Conservation (phyloP, 2,113 vertebrate species). For the Petromus typicus region DNA sequence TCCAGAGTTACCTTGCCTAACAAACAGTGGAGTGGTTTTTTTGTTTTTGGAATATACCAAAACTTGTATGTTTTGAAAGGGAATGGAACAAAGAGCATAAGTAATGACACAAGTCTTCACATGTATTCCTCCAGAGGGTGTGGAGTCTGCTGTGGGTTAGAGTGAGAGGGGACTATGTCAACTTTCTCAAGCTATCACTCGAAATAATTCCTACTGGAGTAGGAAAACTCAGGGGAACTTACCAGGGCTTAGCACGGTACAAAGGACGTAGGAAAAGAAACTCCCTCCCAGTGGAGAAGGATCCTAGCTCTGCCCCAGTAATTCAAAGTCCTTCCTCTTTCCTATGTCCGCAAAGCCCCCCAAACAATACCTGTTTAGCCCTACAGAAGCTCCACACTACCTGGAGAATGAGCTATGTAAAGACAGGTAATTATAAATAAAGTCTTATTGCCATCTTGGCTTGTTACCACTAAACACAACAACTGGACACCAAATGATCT, state of each 20-base stretch:
- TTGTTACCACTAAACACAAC: slow-evolving; percentile 11
- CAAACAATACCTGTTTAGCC: slow-evolving; percentile 42
- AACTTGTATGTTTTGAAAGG: slow-evolving; percentile 5
- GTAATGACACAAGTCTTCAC: neutral
- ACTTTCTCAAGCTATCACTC: neutral
- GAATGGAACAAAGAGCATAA: neutral
- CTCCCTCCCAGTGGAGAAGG: neutral
- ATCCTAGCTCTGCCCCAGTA: neutral
- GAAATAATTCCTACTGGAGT: neutral
- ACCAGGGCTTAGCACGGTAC: neutral
- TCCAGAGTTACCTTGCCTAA: slow-evolving; percentile 9
- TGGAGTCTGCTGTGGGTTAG: neutral
- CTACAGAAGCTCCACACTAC: neutral
- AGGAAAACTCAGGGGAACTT: neutral
- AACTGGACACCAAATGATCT: neutral
- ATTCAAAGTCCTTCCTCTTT: slow-evolving; percentile 28
- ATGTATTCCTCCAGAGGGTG: neutral
- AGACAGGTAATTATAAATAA: slow-evolving; percentile 29
- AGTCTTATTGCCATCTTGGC: slow-evolving; percentile 40
- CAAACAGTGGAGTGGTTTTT: neutral
- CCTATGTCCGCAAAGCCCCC: neutral
- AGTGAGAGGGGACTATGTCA: neutral
- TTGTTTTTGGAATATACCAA: slow-evolving; percentile 31
- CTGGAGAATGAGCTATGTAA: slow-evolving; percentile 33
- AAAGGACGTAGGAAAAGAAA: neutral